Evolutionary conservation across 2,888 invertebrate genomes (phyloP).

Genomic region (Yponomeuta evonymella): DNA sequence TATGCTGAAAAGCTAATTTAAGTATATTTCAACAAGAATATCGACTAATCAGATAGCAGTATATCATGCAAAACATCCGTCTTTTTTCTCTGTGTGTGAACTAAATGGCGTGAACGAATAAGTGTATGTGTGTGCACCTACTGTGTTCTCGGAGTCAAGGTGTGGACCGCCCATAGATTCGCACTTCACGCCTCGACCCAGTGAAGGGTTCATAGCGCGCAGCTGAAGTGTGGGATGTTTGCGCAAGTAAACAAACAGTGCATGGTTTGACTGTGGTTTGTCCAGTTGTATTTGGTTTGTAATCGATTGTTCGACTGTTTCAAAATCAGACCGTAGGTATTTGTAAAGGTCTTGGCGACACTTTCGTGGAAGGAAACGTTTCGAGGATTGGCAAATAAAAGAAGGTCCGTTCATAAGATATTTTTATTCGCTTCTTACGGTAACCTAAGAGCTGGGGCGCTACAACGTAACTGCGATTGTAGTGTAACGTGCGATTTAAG

Average conservation of each 20-base stretch:
- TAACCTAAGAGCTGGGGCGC: not conserved
- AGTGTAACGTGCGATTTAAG: no score
- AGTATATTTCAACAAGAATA: no score
- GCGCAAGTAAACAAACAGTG: not conserved
- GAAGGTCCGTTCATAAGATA: not conserved
- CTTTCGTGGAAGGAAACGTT: not conserved
- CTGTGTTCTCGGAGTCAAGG: not conserved
- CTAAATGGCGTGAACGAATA: not conserved
- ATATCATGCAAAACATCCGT: not conserved
- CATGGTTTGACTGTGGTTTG: not conserved
- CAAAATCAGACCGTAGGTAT: not conserved
- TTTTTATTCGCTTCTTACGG: not conserved
- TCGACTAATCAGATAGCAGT: not conserved
- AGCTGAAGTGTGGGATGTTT: constrained; percentile 4
- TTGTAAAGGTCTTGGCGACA: not conserved
- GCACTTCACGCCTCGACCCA: constrained; percentile 36
- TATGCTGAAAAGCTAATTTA: no score
- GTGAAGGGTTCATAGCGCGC: not conserved
- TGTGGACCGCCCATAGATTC: constrained; percentile 61
- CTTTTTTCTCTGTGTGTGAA: not conserved
- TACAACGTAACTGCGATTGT: no score
- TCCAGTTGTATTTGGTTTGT: not conserved
- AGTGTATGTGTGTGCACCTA: not conserved
- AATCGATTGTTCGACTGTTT: not conserved
- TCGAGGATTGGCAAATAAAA: not conserved